Conservation (phyloP, 2,888 invertebrate genomes). For the Micoletzkya japonica region DNA sequence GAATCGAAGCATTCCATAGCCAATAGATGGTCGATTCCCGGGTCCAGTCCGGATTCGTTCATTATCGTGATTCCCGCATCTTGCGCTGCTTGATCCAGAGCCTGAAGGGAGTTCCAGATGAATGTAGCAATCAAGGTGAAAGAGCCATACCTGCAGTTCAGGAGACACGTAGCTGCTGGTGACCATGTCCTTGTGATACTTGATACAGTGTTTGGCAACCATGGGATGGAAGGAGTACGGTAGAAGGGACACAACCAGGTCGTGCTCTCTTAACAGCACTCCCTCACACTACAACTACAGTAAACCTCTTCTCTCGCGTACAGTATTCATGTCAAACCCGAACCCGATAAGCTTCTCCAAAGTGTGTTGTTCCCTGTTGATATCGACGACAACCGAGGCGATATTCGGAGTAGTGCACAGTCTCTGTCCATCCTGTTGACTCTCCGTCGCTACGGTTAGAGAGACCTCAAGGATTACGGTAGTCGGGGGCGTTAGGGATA, state of each 20-base stretch:
- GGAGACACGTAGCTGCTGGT: constrained; percentile 92
- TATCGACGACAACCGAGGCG: constrained; percentile 81
- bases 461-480: constrained; percentile 28
- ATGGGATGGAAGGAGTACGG: constrained; percentile 87
- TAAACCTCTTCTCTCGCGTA: background rate
- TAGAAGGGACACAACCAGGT: constrained; percentile 75
- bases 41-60: constrained; percentile 95
- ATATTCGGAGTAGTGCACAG: constrained; percentile 76
- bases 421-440: constrained; percentile 85
- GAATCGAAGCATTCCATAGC: constrained; percentile 96
- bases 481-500: background rate
- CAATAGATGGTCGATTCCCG: constrained; percentile 95
- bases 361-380: constrained; percentile 75
- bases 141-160: constrained; percentile 75
- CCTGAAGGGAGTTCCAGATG: background rate
- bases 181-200: constrained; percentile 85
- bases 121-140: no score
- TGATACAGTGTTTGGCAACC: constrained; percentile 83
- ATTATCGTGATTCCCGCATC: constrained; percentile 88
- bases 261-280: constrained; percentile 71
- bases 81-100: constrained; percentile 70
- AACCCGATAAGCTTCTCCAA: constrained; percentile 75
- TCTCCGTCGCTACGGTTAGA: constrained; percentile 73
- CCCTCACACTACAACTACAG: background rate
- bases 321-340: no score